Percentiles rank a stretch among this genome's conserved stretches.
These are phyloP conservation scores for Phenacoccus solenopsis DNA, from an alignment of 1,140 invertebrate species.

Conservation along the genomic window DNA sequence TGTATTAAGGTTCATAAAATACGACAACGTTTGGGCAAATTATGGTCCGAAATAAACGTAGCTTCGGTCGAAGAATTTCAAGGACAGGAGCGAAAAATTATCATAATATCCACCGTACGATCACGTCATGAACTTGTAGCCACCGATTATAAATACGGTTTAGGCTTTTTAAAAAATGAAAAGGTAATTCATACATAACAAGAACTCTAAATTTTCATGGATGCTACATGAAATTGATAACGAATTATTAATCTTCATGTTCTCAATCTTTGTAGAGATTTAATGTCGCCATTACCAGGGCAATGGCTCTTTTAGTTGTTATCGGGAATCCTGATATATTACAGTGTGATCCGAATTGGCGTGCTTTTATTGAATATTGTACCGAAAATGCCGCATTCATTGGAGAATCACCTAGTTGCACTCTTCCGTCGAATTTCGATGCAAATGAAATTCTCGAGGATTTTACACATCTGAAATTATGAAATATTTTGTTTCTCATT, in stretches of 20 bases:
- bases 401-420: not conserved
- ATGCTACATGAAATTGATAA: too few relatives aligned
- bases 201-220: too few relatives aligned
- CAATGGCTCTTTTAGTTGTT: conserved; percentile 61
- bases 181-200: too few relatives aligned
- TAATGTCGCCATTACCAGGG: conserved; percentile 72
- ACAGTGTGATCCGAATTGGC: conserved; percentile 46
- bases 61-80: conserved; percentile 95
- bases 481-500: too few relatives aligned
- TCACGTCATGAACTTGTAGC: conserved; percentile 10
- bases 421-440: not conserved
- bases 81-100: conserved; percentile 74
- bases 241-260: not conserved
- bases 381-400: not conserved
- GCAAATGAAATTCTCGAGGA: not conserved
- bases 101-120: conserved; percentile 77
- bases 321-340: conserved; percentile 64
- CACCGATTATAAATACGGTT: conserved; percentile 42
- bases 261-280: conserved; percentile 44
- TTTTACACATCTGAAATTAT: too few relatives aligned
- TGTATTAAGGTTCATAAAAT: conserved; percentile 4
- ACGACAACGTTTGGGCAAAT: not conserved
- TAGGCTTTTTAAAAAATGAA: conserved; percentile 49
- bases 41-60: conserved; percentile 43
- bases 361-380: not conserved